Evolutionary conservation across 2,113 vertebrate species (phyloP).

Genomic region (Pseudorectes ferrugineus): DNA sequence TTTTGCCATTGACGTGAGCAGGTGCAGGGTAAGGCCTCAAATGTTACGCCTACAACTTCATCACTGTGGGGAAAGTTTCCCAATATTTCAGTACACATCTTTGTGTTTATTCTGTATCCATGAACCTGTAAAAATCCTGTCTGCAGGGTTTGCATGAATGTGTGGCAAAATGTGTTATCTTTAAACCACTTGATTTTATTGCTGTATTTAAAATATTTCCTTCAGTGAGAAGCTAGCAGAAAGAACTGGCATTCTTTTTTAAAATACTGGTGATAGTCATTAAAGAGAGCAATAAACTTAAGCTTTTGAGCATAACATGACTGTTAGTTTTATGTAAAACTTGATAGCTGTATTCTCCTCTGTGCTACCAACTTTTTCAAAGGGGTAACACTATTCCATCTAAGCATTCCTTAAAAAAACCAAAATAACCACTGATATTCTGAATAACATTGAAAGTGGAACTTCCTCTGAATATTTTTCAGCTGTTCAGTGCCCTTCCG

Average conservation of each 20-base stretch:
- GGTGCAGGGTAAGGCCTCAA: constrained; percentile 8
- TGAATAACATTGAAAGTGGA: neutral
- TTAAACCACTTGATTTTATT: constrained; percentile 76
- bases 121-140: constrained; percentile 66
- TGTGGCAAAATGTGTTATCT: constrained; percentile 71
- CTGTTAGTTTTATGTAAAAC: constrained; percentile 61
- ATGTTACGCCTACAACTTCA: constrained; percentile 37
- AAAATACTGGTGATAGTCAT: constrained; percentile 73
- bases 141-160: constrained; percentile 73
- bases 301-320: constrained; percentile 76
- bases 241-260: constrained; percentile 71
- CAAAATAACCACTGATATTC: neutral
- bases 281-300: constrained; percentile 81
- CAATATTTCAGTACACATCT: constrained; percentile 24
- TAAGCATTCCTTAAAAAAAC: neutral
- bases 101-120: constrained; percentile 57
- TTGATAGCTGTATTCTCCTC: neutral
- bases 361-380: neutral
- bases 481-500: neutral
- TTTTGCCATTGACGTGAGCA: constrained; percentile 21
- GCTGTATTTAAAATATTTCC: constrained; percentile 78
- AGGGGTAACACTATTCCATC: neutral
- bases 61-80: constrained; percentile 62
- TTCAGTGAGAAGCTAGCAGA: constrained; percentile 67
- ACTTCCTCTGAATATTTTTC: constrained; percentile 22